A percentile compares a stretch with the other conserved stretches of the same genome.
Conservation (phyloP, 2,888 invertebrate genomes). For the Chromoteleia sp. region DNA sequence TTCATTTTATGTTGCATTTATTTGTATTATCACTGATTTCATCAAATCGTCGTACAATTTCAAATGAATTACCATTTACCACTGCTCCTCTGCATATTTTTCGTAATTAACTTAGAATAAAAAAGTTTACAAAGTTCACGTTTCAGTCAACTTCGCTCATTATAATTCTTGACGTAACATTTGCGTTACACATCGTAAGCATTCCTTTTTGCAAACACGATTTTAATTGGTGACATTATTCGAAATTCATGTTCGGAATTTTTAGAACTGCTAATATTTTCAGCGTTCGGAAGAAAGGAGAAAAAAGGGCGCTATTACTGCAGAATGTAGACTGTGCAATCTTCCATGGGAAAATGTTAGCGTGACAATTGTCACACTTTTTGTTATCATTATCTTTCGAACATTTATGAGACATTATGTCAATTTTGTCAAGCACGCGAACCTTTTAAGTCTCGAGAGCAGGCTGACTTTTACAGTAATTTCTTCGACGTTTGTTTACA, state of each 20-base stretch:
- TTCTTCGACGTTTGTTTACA: slow-evolving; percentile 45
- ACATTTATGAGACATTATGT: slow-evolving; percentile 57
- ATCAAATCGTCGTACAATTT: too few relatives aligned
- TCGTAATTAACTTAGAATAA: neutral
- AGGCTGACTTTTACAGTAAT: slow-evolving; percentile 5
- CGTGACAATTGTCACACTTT: slow-evolving; percentile 63
- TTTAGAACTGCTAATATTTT: slow-evolving; percentile 22
- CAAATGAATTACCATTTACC: too few relatives aligned
- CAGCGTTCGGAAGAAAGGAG: neutral
- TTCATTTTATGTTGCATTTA: too few relatives aligned
- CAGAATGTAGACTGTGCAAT: slow-evolving; percentile 33
- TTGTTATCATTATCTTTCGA: slow-evolving; percentile 30
- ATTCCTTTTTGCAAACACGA: neutral
- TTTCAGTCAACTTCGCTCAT: neutral
- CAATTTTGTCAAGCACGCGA: slow-evolving; percentile 49
- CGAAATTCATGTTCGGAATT: slow-evolving; percentile 12
- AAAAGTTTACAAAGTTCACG: neutral
- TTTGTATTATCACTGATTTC: too few relatives aligned
- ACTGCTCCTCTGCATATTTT: neutral
- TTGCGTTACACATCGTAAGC: neutral
- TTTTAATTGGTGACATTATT: slow-evolving; percentile 29
- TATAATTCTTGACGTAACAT: neutral
- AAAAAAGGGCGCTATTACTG: slow-evolving; percentile 13
- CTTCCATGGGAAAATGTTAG: slow-evolving; percentile 46
- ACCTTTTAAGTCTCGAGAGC: slow-evolving; percentile 22